Conservation (phyloP, 2,888 invertebrate genomes). For the Stenichneumon culpator region DNA sequence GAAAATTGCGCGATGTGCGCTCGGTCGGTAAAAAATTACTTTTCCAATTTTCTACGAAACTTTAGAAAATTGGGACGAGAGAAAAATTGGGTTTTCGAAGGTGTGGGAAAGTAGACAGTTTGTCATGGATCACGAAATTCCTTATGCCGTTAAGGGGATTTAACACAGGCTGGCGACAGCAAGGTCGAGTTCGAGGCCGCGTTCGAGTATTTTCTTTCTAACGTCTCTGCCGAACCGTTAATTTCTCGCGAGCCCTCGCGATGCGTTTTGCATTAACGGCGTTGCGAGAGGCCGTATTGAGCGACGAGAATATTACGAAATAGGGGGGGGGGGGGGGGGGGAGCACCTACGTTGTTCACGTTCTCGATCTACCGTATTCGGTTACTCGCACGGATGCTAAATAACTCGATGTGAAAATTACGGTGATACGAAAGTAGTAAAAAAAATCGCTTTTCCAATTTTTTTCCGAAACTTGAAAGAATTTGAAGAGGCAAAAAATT, state of each 20-base stretch:
- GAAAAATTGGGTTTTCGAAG: too few relatives aligned
- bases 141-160: too few relatives aligned
- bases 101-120: too few relatives aligned
- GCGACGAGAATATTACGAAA: neutral
- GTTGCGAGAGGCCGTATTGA: slow-evolving; percentile 15
- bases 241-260: slow-evolving; percentile 20
- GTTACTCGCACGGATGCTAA: neutral
- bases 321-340: neutral
- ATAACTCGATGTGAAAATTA: neutral
- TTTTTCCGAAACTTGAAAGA: too few relatives aligned
- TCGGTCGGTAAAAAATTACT: too few relatives aligned
- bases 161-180: neutral
- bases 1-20: neutral
- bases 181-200: slow-evolving; percentile 46
- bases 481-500: too few relatives aligned
- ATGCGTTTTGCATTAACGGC: slow-evolving; percentile 30
- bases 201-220: slow-evolving; percentile 8
- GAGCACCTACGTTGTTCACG: slow-evolving; percentile 25
- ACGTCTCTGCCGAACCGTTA: slow-evolving; percentile 31
- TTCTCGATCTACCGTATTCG: slow-evolving; percentile 20
- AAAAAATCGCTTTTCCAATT: too few relatives aligned
- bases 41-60: too few relatives aligned
- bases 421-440: too few relatives aligned
- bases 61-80: too few relatives aligned
- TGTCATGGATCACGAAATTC: too few relatives aligned